A percentile compares a stretch with the other conserved stretches of the same genome.
These are phyloP conservation scores for Pseudorhombus dupliciocellatus DNA, from an alignment of 2,113 vertebrate species.

Conservation along the genomic window DNA sequence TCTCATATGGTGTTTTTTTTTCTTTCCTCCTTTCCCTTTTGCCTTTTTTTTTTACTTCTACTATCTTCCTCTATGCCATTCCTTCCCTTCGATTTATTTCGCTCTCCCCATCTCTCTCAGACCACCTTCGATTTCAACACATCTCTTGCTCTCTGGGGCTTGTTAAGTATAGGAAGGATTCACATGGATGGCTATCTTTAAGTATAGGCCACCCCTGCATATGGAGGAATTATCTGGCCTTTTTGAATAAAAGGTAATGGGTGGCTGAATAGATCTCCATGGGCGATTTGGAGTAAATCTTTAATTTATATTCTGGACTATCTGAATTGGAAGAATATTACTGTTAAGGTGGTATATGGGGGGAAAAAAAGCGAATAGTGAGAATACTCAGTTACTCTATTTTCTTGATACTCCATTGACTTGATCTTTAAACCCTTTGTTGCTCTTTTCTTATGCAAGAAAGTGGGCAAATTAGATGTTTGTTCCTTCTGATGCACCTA, in stretches of 20 bases:
- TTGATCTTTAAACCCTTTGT: background rate
- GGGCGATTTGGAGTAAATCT: constrained; percentile 61
- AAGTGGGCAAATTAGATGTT: background rate
- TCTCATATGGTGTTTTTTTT: constrained; percentile 12
- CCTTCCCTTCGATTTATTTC: background rate
- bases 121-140: constrained; percentile 35
- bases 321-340: constrained; percentile 38
- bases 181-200: constrained; percentile 58
- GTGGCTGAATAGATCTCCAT: constrained; percentile 59
- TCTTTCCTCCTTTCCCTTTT: background rate
- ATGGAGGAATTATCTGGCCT: constrained; percentile 53
- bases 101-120: background rate
- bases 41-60: background rate
- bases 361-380: constrained; percentile 5
- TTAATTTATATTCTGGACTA: constrained; percentile 60
- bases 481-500: background rate
- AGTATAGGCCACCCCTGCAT: constrained; percentile 44
- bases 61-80: background rate
- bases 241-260: constrained; percentile 51
- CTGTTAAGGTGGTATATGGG: constrained; percentile 26
- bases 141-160: constrained; percentile 40
- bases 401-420: background rate
- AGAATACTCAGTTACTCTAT: background rate
- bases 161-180: constrained; percentile 47
- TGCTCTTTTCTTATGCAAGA: background rate